phyloP scores from a whole-genome alignment of 2,797 vertebrate genomes.

The Crax fasciolata region DNA sequence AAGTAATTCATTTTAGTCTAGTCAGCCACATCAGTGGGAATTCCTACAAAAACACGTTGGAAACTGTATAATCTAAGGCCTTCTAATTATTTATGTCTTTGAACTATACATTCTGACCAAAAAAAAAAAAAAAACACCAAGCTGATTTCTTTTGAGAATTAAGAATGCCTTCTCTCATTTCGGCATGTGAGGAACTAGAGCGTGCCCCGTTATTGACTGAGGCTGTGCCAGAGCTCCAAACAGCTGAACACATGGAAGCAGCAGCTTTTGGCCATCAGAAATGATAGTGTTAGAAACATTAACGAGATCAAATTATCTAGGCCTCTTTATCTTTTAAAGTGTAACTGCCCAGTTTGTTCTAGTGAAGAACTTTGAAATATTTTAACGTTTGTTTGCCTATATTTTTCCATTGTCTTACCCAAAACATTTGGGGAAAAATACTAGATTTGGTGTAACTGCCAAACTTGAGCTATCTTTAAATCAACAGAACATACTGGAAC shows the following conservation, averaged over 20 bases:
- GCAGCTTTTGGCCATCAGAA: constrained; percentile 68
- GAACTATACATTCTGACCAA: background rate
- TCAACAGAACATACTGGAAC: accelerated
- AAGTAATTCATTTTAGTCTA: background rate
- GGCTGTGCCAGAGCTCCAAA: constrained; percentile 71
- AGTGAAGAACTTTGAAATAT: background rate
- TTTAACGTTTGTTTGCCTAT: background rate
- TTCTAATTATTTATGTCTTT: background rate
- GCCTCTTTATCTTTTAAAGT: constrained; percentile 60
- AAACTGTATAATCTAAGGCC: background rate
- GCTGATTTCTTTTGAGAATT: constrained; percentile 31
- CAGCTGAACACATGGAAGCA: constrained; percentile 66
- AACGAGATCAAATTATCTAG: constrained; percentile 71
- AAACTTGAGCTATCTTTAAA: background rate
- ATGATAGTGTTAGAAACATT: constrained; percentile 33
- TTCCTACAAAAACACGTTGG: background rate
- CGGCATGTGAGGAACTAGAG: constrained; percentile 73
- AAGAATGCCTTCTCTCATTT: constrained; percentile 55
- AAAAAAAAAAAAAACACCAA: background rate
- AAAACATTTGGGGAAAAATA: background rate
- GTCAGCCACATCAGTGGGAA: background rate
- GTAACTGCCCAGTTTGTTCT: background rate
- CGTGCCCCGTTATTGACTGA: constrained; percentile 51
- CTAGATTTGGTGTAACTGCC: background rate
- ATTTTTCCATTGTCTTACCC: background rate